A percentile compares a stretch with the other conserved stretches of the same genome.
phyloP scores from a whole-genome alignment of 2,797 vertebrate genomes.

The Pipistrellus pygmaeus region DNA sequence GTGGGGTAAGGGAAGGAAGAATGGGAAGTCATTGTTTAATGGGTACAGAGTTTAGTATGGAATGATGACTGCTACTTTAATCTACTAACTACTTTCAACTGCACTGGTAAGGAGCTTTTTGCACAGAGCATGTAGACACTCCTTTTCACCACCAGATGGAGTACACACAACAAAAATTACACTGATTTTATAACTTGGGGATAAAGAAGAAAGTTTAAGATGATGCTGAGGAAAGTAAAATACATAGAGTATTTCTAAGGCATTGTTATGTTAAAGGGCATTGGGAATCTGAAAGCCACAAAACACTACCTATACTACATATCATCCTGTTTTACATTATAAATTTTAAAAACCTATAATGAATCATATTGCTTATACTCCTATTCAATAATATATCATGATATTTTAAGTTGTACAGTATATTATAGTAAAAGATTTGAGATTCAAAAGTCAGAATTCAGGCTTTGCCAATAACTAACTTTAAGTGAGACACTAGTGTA shows the following conservation, averaged over 20 bases:
- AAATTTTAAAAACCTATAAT: conserved; percentile 47
- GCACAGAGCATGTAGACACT: neutral
- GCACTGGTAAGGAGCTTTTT: neutral
- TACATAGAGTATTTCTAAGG: neutral
- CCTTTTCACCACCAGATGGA: conserved; percentile 26
- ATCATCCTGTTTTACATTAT: neutral
- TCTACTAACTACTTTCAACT: conserved; percentile 7
- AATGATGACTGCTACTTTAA: neutral
- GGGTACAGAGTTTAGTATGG: neutral
- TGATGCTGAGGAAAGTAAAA: neutral
- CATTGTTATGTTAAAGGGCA: neutral
- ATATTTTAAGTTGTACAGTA: neutral
- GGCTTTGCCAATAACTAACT: neutral
- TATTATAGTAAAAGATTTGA: neutral
- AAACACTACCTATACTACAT: neutral
- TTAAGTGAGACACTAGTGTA: conserved; percentile 22
- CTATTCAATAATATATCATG: neutral
- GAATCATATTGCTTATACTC: conserved; percentile 1
- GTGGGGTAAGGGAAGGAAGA: neutral
- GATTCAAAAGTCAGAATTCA: conserved; percentile 20
- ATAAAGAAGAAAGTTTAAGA: conserved; percentile 33
- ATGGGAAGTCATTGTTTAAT: neutral
- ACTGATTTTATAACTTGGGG: conserved; percentile 15
- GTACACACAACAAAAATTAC: conserved; percentile 18
- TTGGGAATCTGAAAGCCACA: neutral